Percentiles rank a stretch among this genome's conserved stretches.
Evolutionary conservation across 2,113 vertebrate genomes (phyloP).

Genomic region (Eleginops maclovinus): DNA sequence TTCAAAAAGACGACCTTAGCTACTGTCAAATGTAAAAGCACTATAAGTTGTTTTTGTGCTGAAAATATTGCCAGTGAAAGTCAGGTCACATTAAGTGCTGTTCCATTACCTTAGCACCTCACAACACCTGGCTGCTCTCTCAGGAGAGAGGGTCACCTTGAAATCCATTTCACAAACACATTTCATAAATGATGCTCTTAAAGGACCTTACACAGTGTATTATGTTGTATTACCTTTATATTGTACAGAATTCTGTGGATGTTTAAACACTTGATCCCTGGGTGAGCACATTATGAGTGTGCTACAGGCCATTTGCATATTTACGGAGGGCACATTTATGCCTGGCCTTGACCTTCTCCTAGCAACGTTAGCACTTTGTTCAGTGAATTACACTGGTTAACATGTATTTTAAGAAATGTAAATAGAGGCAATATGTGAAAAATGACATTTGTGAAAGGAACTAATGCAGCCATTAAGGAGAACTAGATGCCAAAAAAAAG

Average conservation of each 20-base stretch:
- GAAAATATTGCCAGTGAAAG: conserved; percentile 44
- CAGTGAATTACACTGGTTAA: neutral
- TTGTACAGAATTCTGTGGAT: neutral
- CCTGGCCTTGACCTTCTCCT: neutral
- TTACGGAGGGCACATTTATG: neutral
- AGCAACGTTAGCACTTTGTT: neutral
- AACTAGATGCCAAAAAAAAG: neutral
- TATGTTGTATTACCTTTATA: conserved; percentile 16
- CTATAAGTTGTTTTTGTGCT: neutral
- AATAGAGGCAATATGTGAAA: neutral
- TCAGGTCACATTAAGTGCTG: conserved; percentile 43
- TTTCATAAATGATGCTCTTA: conserved; percentile 8
- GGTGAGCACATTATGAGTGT: neutral
- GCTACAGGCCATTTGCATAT: neutral
- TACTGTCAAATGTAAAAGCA: conserved; percentile 34
- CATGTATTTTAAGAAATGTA: neutral
- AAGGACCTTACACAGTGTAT: neutral
- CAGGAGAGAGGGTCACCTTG: conserved; percentile 39
- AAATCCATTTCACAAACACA: conserved; percentile 43
- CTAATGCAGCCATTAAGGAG: neutral
- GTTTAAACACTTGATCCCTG: neutral
- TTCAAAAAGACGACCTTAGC: conserved; percentile 4
- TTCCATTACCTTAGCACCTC: conserved; percentile 53
- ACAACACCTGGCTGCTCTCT: conserved; percentile 27
- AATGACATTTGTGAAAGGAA: neutral